Conservation (phyloP, 2,113 vertebrate genomes). For the Actenoides hombroni region DNA sequence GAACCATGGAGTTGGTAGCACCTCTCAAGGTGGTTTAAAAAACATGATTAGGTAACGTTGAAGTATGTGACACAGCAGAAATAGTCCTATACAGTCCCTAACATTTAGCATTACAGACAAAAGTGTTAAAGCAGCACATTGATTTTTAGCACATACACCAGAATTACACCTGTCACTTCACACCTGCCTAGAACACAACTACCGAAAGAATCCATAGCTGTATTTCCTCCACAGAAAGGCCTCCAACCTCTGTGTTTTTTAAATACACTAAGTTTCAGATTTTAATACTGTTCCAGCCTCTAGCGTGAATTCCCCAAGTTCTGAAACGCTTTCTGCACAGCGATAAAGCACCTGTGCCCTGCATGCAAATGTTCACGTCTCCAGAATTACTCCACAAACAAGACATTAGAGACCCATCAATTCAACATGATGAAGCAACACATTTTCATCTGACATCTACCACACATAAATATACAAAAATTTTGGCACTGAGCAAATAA, state of each 20-base stretch:
- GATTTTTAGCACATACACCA: background rate
- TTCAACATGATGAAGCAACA: background rate
- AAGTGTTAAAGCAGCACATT: background rate
- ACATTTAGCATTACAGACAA: background rate
- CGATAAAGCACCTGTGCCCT: background rate
- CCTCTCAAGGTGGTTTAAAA: background rate
- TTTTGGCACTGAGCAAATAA: background rate
- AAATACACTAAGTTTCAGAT: background rate
- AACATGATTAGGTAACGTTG: too few relatives aligned
- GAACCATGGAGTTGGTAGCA: background rate
- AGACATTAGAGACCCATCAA: background rate
- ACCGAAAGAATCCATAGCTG: background rate
- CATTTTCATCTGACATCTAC: background rate
- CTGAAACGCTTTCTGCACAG: background rate
- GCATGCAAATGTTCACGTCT: background rate
- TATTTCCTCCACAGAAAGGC: background rate
- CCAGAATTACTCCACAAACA: background rate
- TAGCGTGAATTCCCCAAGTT: background rate
- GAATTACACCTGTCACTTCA: background rate
- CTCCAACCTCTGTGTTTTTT: background rate
- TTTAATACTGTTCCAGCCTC: background rate
- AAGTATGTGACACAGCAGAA: background rate
- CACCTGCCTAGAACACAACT: background rate
- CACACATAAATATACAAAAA: background rate
- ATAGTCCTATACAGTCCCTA: background rate